Evolutionary conservation across 2,888 invertebrate genomes (phyloP).

Genomic region (Limnephilus auricula): DNA sequence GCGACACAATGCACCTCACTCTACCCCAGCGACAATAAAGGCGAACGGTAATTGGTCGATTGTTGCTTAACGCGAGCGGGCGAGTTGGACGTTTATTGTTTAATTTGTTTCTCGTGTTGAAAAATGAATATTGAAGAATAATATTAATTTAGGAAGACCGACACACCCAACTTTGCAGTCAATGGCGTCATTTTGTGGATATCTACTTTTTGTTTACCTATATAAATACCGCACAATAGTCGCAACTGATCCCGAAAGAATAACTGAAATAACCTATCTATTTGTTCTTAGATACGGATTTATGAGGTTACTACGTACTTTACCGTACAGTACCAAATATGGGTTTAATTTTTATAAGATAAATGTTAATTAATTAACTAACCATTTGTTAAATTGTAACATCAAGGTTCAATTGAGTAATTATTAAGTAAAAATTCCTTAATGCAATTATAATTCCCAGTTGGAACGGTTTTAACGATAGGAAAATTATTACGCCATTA

Average conservation of each 20-base stretch:
- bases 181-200: no score
- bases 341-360: no score
- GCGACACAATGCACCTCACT: not conserved
- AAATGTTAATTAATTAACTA: not conserved
- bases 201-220: no score
- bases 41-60: slow-evolving; percentile 51
- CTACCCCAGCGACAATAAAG: slow-evolving; percentile 27
- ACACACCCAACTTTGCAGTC: not conserved
- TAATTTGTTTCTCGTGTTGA: not conserved
- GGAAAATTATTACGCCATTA: not conserved
- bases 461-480: not conserved
- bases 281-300: no score
- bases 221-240: no score
- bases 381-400: not conserved
- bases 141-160: not conserved
- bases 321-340: no score
- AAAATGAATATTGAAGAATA: not conserved
- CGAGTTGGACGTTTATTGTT: slow-evolving; percentile 5
- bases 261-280: no score
- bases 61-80: slow-evolving; percentile 26
- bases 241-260: no score
- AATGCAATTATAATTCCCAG: not conserved
- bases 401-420: not conserved
- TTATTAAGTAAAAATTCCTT: not conserved
- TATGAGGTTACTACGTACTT: no score